Conservation (phyloP, 2,888 invertebrate genomes). For the Theodoxus fluviatilis region DNA sequence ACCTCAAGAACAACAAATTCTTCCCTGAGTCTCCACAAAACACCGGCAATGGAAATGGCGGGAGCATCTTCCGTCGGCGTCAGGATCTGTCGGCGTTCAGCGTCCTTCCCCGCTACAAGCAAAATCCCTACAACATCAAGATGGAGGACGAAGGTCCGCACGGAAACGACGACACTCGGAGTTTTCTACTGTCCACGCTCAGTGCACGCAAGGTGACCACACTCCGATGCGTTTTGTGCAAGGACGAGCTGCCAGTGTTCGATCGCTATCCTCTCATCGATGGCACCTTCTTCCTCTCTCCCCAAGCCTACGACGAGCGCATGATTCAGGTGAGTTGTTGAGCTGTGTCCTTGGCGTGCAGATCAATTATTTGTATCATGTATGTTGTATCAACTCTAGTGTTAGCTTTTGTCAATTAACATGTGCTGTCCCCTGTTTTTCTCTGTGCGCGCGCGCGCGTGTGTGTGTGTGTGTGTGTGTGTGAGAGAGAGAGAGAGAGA, state of each 20-base stretch:
- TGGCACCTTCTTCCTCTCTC: slow-evolving; percentile 96
- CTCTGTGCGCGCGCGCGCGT: too few species aligned
- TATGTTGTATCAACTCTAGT: too few species aligned
- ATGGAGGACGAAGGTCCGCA: slow-evolving; percentile 98
- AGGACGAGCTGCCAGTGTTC: slow-evolving; percentile 87
- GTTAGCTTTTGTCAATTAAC: too few species aligned
- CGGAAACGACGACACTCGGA: slow-evolving; percentile 96
- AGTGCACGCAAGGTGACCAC: slow-evolving; percentile 89
- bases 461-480: too few species aligned
- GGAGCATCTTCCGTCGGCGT: slow-evolving; percentile 85
- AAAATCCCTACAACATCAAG: slow-evolving; percentile 99
- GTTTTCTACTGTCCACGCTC: slow-evolving; percentile 92
- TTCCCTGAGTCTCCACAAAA: slow-evolving; percentile 35
- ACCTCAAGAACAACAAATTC: slow-evolving; percentile 34
- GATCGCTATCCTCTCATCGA: slow-evolving; percentile 97
- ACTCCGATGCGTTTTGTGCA: slow-evolving; percentile 82
- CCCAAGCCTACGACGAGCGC: slow-evolving; percentile 82
- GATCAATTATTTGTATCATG: too few species aligned
- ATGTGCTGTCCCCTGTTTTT: too few species aligned
- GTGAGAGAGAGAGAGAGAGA: too few species aligned
- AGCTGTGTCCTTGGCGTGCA: too few species aligned
- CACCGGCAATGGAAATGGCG: slow-evolving; percentile 43
- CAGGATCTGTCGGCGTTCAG: slow-evolving; percentile 84
- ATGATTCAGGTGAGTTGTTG: slow-evolving; percentile 30
- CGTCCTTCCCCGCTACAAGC: slow-evolving; percentile 86